Conservation (phyloP, 2,888 invertebrate genomes). For the Rotaria socialis region DNA sequence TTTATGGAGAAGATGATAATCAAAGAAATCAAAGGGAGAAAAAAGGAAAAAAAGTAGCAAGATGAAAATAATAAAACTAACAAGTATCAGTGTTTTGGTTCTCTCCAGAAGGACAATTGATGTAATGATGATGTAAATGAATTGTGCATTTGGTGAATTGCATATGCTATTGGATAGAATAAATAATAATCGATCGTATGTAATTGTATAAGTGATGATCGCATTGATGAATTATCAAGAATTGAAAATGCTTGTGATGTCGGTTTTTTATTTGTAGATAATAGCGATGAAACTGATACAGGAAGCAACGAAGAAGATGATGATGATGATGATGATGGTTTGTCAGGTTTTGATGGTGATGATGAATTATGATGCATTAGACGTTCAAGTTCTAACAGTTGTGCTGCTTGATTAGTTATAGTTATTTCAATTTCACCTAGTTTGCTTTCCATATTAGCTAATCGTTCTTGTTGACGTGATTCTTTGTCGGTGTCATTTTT, state of each 20-base stretch:
- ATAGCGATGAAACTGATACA: neutral
- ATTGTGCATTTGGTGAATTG: neutral
- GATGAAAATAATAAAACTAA: neutral
- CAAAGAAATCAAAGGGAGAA: neutral
- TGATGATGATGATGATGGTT: too few relatives aligned
- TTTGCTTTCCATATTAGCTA: neutral
- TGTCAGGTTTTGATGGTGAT: conserved; percentile 2
- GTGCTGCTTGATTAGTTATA: conserved; percentile 7
- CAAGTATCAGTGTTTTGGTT: neutral
- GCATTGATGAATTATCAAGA: neutral
- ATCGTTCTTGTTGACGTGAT: neutral
- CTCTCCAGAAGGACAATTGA: neutral
- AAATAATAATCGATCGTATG: neutral
- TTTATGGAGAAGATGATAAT: neutral
- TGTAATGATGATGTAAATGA: neutral
- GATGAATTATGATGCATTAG: neutral
- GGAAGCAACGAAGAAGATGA: neutral
- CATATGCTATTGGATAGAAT: neutral
- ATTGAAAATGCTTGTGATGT: neutral
- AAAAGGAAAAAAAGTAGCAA: neutral
- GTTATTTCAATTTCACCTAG: neutral
- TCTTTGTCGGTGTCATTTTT: conserved; percentile 3
- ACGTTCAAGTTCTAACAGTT: neutral
- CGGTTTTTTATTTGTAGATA: neutral
- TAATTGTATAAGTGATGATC: neutral